A percentile compares a stretch with the other conserved stretches of the same genome.
Evolutionary conservation across 2,113 vertebrate species (phyloP).

Genomic region (Hemibagrus wyckioides): DNA sequence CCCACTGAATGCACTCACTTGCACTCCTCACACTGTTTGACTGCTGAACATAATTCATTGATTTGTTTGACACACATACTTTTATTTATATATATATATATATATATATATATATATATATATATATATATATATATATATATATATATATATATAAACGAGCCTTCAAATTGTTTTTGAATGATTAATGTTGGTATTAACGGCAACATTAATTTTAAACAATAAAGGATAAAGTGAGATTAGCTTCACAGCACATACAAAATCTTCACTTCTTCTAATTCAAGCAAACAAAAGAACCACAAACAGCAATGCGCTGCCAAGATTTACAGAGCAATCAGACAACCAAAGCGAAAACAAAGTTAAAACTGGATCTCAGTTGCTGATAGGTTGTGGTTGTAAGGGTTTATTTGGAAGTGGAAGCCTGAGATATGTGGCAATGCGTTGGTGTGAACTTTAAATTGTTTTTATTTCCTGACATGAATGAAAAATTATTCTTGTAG

Average conservation of each 20-base stretch:
- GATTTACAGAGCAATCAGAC: conserved; percentile 50
- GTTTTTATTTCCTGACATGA: background rate
- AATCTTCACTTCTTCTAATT: conserved; percentile 3
- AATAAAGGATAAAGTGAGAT: conserved; percentile 1
- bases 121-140: background rate
- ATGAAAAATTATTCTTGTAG: background rate
- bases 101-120: background rate
- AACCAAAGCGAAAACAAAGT: conserved; percentile 59
- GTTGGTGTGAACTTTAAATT: conserved; percentile 57
- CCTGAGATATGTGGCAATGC: conserved; percentile 58
- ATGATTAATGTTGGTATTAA: background rate
- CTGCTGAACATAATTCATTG: background rate
- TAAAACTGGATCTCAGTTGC: conserved; percentile 63
- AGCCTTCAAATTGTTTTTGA: conserved; percentile 20
- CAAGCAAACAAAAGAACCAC: conserved; percentile 6
- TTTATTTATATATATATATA: background rate
- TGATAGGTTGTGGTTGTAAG: conserved; percentile 62
- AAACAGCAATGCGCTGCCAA: conserved; percentile 24
- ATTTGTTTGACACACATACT: background rate
- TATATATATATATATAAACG: background rate
- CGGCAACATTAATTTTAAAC: background rate
- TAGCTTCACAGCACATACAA: background rate
- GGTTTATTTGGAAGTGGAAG: conserved; percentile 45
- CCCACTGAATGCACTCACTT: background rate
- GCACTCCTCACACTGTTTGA: background rate